Conservation (phyloP, 2,888 invertebrate species). For the Schizaphis graminum region DNA sequence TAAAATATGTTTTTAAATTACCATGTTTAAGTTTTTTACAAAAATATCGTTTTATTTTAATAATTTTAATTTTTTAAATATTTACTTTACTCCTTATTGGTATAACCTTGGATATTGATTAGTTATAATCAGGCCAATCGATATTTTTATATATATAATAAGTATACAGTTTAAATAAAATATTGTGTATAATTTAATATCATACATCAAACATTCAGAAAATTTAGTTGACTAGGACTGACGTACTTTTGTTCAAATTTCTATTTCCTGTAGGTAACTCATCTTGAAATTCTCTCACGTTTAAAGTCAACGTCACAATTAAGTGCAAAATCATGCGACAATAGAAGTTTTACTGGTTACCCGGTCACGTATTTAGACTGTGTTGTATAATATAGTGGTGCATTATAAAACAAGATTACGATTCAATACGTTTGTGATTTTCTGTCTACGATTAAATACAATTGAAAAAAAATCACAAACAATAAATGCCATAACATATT, state of each 20-base stretch:
- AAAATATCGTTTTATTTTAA: not conserved
- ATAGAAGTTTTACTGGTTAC: constrained; percentile 36
- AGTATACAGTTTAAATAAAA: not conserved
- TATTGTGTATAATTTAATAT: not conserved
- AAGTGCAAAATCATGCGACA: constrained; percentile 49
- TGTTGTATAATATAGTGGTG: constrained; percentile 39
- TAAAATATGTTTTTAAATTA: not conserved
- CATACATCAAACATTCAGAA: not conserved
- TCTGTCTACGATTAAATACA: constrained; percentile 32
- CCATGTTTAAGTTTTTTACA: not conserved
- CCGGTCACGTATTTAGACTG: constrained; percentile 43
- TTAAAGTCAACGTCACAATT: constrained; percentile 36
- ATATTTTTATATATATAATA: not conserved
- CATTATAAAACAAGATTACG: constrained; percentile 60
- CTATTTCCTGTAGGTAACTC: not conserved
- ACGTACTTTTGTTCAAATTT: constrained; percentile 16
- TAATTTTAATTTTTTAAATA: not conserved
- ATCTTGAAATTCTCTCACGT: constrained; percentile 41
- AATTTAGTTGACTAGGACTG: not conserved
- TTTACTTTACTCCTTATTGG: not conserved
- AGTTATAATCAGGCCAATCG: not conserved
- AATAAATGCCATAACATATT: constrained; percentile 23
- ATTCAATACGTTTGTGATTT: constrained; percentile 53
- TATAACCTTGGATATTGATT: not conserved
- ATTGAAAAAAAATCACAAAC: constrained; percentile 28